phyloP scores from a whole-genome alignment of 1,140 invertebrate species.

The Sminthurides bifidus region DNA sequence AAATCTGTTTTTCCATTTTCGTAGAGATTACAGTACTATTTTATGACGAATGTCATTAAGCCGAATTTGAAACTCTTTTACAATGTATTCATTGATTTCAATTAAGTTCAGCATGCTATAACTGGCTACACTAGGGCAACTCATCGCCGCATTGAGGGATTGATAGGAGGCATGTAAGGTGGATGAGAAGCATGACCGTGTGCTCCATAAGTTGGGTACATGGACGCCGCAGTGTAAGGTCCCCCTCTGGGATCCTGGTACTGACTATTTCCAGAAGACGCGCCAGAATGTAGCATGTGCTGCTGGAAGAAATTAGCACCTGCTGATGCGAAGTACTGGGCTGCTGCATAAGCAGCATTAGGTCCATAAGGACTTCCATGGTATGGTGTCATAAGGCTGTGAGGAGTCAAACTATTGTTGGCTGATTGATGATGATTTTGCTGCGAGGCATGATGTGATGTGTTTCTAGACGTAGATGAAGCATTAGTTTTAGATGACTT shows the following conservation, averaged over 20 bases:
- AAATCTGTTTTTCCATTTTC: too few species aligned
- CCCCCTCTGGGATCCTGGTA: conserved; percentile 21
- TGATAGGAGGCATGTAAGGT: conserved; percentile 12
- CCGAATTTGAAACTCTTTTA: too few species aligned
- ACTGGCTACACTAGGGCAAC: background rate
- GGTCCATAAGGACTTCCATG: conserved; percentile 1
- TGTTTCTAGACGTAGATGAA: background rate
- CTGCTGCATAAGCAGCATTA: background rate
- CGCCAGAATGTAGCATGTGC: conserved; percentile 9
- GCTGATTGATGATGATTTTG: background rate
- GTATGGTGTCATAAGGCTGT: conserved; percentile 4
- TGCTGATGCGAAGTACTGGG: conserved; percentile 9
- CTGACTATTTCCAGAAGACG: background rate
- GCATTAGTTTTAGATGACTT: background rate
- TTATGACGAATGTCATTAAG: too few species aligned
- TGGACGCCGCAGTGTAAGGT: conserved; percentile 1
- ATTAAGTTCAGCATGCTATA: background rate
- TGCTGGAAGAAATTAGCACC: conserved; percentile 7
- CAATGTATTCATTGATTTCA: background rate
- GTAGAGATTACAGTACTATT: too few species aligned
- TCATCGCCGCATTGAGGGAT: conserved; percentile 20
- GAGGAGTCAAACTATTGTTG: background rate
- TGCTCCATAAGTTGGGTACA: conserved; percentile 15
- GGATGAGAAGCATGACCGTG: conserved; percentile 4
- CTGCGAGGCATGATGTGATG: conserved; percentile 4